Conservation (phyloP, 1,140 invertebrate genomes). For the Drosophila erecta region DNA sequence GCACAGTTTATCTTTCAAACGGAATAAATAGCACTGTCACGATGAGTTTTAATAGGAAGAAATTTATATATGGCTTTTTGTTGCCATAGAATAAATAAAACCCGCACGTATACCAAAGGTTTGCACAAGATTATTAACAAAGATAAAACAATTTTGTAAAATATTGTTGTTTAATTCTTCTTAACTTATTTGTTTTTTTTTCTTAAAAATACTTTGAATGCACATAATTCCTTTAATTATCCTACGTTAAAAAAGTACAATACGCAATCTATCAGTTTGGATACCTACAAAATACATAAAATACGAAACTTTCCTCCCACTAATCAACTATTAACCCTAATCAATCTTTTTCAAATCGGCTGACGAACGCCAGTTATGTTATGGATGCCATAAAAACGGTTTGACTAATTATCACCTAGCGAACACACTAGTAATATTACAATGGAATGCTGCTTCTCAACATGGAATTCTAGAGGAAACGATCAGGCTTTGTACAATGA, state of each 20-base stretch:
- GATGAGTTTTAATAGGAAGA: background rate
- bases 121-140: background rate
- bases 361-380: slow-evolving; percentile 38
- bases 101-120: background rate
- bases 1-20: slow-evolving; percentile 18
- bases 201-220: slow-evolving; percentile 29
- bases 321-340: slow-evolving; percentile 42
- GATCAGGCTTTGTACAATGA: slow-evolving; percentile 39
- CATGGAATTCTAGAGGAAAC: slow-evolving; percentile 37
- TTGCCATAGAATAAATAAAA: background rate
- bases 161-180: slow-evolving; percentile 14
- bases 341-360: slow-evolving; percentile 41
- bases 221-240: slow-evolving; percentile 21
- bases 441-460: slow-evolving; percentile 49
- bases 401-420: slow-evolving; percentile 50
- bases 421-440: slow-evolving; percentile 26
- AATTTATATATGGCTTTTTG: background rate
- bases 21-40: slow-evolving; percentile 4
- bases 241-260: slow-evolving; percentile 42
- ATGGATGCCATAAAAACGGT: slow-evolving; percentile 51
- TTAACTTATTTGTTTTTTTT: slow-evolving; percentile 16
- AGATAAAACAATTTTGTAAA: background rate
- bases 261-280: slow-evolving; percentile 25
- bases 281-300: slow-evolving; percentile 26
- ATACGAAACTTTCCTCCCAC: slow-evolving; percentile 37